These are phyloP conservation scores for Mesopsocus fuscifrons DNA, from an alignment of 2,888 invertebrate genomes.

Conservation along the genomic window DNA sequence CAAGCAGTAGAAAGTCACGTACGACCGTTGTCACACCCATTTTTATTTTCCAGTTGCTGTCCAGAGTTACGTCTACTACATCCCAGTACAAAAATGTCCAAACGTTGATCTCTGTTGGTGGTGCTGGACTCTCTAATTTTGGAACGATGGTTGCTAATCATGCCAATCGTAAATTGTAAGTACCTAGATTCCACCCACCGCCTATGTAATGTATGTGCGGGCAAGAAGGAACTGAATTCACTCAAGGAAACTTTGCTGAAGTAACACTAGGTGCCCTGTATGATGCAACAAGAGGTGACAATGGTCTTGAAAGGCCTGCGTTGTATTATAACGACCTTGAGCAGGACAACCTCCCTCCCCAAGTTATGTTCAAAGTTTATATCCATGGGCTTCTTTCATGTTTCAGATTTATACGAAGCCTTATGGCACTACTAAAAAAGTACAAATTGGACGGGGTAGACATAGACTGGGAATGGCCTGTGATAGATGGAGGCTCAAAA, in stretches of 20 bases:
- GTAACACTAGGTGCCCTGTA: too few relatives aligned
- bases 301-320: too few relatives aligned
- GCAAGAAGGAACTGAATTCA: too few relatives aligned
- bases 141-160: conserved; percentile 52
- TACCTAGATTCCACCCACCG: conserved; percentile 20
- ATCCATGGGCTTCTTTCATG: too few relatives aligned
- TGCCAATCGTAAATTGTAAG: conserved; percentile 39
- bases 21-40: too few relatives aligned
- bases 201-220: too few relatives aligned
- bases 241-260: too few relatives aligned
- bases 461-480: conserved; percentile 79
- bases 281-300: too few relatives aligned
- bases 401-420: conserved; percentile 32
- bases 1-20: too few relatives aligned
- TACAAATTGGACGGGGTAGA: conserved; percentile 50
- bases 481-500: conserved; percentile 25
- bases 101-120: conserved; percentile 59
- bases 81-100: conserved; percentile 42
- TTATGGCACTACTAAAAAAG: conserved; percentile 29
- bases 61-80: conserved; percentile 33
- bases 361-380: too few relatives aligned
- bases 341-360: too few relatives aligned
- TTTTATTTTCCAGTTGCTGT: conserved; percentile 22
- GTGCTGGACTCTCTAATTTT: conserved; percentile 38
- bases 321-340: too few relatives aligned